phyloP scores from a whole-genome alignment of 2,797 vertebrate genomes.

The Muraenolepis orangiensis region DNA sequence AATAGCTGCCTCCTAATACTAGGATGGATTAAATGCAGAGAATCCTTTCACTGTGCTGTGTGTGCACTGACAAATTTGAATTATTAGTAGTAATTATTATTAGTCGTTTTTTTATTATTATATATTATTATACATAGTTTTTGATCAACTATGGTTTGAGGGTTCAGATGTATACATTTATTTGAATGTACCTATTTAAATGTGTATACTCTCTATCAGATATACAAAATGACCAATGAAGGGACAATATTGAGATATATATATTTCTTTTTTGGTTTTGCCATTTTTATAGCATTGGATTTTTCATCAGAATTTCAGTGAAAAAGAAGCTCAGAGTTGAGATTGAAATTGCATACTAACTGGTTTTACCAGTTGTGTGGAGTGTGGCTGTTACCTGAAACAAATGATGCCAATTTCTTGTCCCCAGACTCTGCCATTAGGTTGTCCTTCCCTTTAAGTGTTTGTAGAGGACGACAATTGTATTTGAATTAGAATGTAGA shows the following conservation, averaged over 20 bases:
- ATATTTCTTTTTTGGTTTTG: not conserved
- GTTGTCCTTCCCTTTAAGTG: not conserved
- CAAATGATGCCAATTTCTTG: not conserved
- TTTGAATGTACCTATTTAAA: not conserved
- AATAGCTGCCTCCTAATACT: too few relatives aligned
- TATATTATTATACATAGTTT: too few relatives aligned
- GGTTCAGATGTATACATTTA: too few relatives aligned
- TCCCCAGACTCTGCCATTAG: not conserved
- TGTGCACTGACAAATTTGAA: too few relatives aligned
- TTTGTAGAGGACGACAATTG: not conserved
- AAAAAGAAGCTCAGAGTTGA: not conserved
- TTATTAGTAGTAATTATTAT: too few relatives aligned
- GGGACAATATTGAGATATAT: not conserved
- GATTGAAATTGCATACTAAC: too few relatives aligned
- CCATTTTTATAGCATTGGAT: not conserved
- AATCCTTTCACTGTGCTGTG: too few relatives aligned
- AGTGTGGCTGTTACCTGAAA: not conserved
- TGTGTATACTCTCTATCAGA: not conserved
- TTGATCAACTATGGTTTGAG: too few relatives aligned
- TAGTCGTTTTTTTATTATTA: not conserved
- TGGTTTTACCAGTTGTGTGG: not conserved
- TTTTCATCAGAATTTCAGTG: not conserved
- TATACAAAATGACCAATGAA: not conserved
- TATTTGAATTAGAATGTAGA: not conserved
- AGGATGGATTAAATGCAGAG: too few relatives aligned